These are phyloP conservation scores for Trichopoda pennipes DNA, from an alignment of 2,888 invertebrate species.

Conservation along the genomic window DNA sequence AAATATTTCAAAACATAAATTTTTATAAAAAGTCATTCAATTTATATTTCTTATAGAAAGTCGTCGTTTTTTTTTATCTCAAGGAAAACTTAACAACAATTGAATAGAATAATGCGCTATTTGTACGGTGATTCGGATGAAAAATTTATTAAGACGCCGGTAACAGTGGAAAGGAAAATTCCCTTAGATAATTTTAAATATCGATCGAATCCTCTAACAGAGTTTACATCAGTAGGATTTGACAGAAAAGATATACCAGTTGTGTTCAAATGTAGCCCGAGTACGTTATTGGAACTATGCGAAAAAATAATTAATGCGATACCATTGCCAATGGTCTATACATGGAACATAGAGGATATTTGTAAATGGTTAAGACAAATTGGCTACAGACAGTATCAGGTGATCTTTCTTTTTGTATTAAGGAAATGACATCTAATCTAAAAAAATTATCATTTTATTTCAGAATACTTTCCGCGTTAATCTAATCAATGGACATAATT, in stretches of 20 bases:
- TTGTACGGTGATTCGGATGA: slow-evolving; percentile 70
- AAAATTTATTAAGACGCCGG: slow-evolving; percentile 57
- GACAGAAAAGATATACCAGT: slow-evolving; percentile 72
- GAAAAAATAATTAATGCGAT: slow-evolving; percentile 79
- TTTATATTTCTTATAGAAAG: too few relatives aligned
- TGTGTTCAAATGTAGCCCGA: slow-evolving; percentile 78
- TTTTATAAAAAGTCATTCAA: too few relatives aligned
- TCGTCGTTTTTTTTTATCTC: not conserved
- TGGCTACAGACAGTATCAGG: slow-evolving; percentile 82
- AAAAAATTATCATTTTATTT: not conserved
- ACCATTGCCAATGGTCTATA: slow-evolving; percentile 80
- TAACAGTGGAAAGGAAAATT: not conserved
- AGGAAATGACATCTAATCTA: too few relatives aligned
- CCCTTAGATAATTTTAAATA: slow-evolving; percentile 69
- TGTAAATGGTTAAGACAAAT: slow-evolving; percentile 82
- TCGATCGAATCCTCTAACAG: slow-evolving; percentile 72
- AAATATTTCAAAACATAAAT: too few relatives aligned
- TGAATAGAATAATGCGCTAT: slow-evolving; percentile 9
- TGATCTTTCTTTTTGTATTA: slow-evolving; percentile 71
- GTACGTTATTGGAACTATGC: slow-evolving; percentile 80
- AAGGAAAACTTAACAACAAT: not conserved
- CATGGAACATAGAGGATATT: slow-evolving; percentile 82
- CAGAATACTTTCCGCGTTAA: slow-evolving; percentile 81
- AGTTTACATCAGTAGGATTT: slow-evolving; percentile 74
- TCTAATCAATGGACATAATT: slow-evolving; percentile 81